Conservation (phyloP, 2,888 invertebrate species). For the Hermodice carunculata region DNA sequence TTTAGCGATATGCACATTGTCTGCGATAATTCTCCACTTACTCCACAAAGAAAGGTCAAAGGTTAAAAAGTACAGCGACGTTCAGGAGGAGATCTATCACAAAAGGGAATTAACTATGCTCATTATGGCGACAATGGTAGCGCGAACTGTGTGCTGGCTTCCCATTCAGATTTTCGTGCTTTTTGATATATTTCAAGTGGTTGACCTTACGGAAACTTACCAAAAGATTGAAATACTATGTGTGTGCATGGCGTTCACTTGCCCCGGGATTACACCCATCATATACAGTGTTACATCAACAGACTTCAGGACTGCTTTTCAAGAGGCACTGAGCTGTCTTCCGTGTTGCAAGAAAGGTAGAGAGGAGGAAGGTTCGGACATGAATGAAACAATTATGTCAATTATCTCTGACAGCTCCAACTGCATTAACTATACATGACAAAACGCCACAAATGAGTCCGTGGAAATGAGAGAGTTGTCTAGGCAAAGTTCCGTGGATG, state of each 20-base stretch:
- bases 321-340: constrained; percentile 8
- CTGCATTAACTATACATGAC: constrained; percentile 41
- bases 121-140: constrained; percentile 36
- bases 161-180: constrained; percentile 39
- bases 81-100: constrained; percentile 22
- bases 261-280: constrained; percentile 26
- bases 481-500: too few relatives aligned
- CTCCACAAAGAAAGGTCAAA: background rate
- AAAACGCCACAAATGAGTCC: too few relatives aligned
- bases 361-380: constrained; percentile 29
- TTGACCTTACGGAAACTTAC: constrained; percentile 23
- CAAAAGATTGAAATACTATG: constrained; percentile 37
- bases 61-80: background rate
- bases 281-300: constrained; percentile 29
- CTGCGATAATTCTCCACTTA: constrained; percentile 32
- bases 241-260: constrained; percentile 32
- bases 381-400: constrained; percentile 46
- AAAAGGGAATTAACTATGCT: constrained; percentile 37
- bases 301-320: constrained; percentile 29
- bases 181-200: constrained; percentile 32
- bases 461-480: too few relatives aligned
- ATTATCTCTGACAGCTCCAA: constrained; percentile 45
- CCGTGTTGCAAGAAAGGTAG: constrained; percentile 4
- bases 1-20: constrained; percentile 34
- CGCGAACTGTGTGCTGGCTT: constrained; percentile 40